Percentiles rank a stretch among this genome's conserved stretches.
phyloP scores from a whole-genome alignment of 2,888 invertebrate genomes.

The Synergus umbraculus region DNA sequence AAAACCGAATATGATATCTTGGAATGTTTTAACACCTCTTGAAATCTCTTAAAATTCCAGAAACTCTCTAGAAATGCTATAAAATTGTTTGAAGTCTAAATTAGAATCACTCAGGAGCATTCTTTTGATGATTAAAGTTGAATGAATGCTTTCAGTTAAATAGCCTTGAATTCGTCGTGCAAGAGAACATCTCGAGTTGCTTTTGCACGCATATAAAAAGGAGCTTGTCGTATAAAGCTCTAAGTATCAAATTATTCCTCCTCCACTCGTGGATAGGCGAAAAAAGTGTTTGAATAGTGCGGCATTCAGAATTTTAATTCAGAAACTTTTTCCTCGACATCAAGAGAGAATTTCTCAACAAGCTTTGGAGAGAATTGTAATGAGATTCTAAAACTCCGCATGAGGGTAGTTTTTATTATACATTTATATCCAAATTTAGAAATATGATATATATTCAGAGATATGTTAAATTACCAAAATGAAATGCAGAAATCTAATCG shows the following conservation, averaged over 20 bases:
- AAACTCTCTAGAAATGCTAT: not conserved
- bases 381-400: conserved; percentile 2
- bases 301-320: conserved; percentile 26
- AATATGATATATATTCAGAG: too few species aligned
- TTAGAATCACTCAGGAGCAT: too few species aligned
- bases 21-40: not conserved
- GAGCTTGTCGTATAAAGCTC: not conserved
- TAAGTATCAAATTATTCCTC: conserved; percentile 23
- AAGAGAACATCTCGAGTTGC: not conserved
- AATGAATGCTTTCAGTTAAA: too few species aligned
- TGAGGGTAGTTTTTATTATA: not conserved
- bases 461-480: too few species aligned
- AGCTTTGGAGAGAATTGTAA: conserved; percentile 11
- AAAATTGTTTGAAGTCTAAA: too few species aligned
- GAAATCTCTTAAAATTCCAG: not conserved
- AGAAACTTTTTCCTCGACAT: conserved; percentile 11
- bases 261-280: conserved; percentile 13
- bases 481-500: too few species aligned
- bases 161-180: not conserved
- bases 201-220: conserved; percentile 18
- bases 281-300: conserved; percentile 18
- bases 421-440: too few species aligned
- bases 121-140: too few species aligned
- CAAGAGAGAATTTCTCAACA: not conserved
- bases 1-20: not conserved